Base-by-base conservation (phyloP, 1,140 invertebrate species). In the Brachionus rotundiformis region DNA sequence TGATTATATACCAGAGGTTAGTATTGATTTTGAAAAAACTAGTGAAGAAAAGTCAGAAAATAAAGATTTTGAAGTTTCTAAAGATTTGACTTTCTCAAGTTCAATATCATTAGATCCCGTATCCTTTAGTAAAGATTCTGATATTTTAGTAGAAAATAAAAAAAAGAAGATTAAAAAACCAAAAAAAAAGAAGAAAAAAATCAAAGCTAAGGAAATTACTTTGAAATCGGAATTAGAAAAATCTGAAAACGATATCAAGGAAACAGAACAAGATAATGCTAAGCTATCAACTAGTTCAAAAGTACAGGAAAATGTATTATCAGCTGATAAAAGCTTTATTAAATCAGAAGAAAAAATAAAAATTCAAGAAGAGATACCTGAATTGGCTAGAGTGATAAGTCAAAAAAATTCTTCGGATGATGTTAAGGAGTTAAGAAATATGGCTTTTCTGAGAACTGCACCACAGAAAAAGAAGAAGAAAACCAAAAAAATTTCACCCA, bases 111-210 rank as follows among this genome's bases (percentile, higher is more conserved):
- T 68, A 68, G 63, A 68, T n/a, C 47, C 47, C 16, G 63, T 36
- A 16, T 63, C 61, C 29, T 63, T 63, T 63, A 63, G 61, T 63
- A 63, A 31, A 5, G 63, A 68, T n/a, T 13, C 27, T 36, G 31
- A 33, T 27, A 44, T 41, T 44, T 73, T 73, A 73, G 36, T 73
- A 44, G 36, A 29, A 47, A 25, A 73, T 23, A 73, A 47, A 31
- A 11, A 0, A 8, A 73, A 29, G 7, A 11, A 36, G 27, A 41
- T 10, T 44, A 73, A 73, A 44, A 73, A 73, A 39, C 23, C 68
- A 7, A 73, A 73, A 73, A 44, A 41, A 23, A 73, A 73, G 41
- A 73, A 73, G 25, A 73, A 73, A 44, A 73, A 73, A 41, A 7
- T n/a, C 23, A 36, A 44, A 73, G 41, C 8, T 25, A 27, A 29